Conservation (phyloP, 2,888 invertebrate genomes). For the Melanargia galathea region DNA sequence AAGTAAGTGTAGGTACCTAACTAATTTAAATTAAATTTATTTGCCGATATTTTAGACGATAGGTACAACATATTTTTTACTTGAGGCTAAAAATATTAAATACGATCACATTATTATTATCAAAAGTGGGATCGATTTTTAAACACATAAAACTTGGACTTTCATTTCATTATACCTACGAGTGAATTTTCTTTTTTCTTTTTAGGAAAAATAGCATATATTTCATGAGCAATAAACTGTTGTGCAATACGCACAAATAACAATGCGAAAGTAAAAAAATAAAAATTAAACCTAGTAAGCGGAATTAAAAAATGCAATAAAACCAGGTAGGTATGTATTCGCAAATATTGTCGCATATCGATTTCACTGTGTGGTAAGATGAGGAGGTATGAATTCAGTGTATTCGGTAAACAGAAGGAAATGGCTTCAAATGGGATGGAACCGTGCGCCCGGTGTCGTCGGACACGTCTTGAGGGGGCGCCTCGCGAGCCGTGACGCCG, state of each 20-base stretch:
- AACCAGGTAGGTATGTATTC: constrained; percentile 3
- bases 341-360: constrained; percentile 29
- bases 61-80: too few species aligned
- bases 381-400: constrained; percentile 25
- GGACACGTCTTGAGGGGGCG: constrained; percentile 65
- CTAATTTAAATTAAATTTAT: too few species aligned
- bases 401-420: constrained; percentile 47
- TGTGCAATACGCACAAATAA: background rate
- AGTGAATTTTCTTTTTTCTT: background rate
- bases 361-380: constrained; percentile 38
- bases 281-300: too few species aligned
- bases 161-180: background rate
- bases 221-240: background rate
- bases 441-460: constrained; percentile 53
- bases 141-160: background rate
- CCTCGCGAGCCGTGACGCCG: constrained; percentile 69
- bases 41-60: too few species aligned
- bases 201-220: too few species aligned
- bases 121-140: background rate
- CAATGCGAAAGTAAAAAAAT: too few species aligned
- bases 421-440: constrained; percentile 65
- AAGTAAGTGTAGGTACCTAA: too few species aligned
- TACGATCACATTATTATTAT: background rate
- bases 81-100: background rate
- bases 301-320: too few species aligned